Evolutionary conservation across 2,113 vertebrate species (phyloP), one percentile per base, ranked within the genome.

Genomic region (Lepisosteus oculatus): DNA sequence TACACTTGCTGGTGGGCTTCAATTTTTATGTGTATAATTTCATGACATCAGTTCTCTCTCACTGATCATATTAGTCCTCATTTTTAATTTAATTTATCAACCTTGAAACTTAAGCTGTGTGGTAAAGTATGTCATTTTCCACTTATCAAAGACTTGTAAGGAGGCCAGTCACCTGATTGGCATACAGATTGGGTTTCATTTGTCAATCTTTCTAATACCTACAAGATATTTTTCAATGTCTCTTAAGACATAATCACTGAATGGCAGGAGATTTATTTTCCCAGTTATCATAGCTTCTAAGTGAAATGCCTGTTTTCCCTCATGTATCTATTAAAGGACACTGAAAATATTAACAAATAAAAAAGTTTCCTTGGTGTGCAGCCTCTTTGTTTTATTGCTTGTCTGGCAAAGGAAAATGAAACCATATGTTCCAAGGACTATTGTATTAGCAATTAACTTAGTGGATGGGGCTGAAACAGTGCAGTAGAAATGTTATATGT

Each of bases 1-100:
- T 75, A 84, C 79, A 79, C 75, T 84, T 82, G 87, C 69, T 84
- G 84, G 76, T 83, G 83, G 79, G 87, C 84, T 80, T 85, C 84
- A 85, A 51, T 51, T 88, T 83, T 85, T 29, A 2, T 76, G 70
- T 80, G 78, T 78, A 85, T 88, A 80, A 88, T 86, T 86, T 87
- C 80, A 83, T 75, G 74, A 80, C 76, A 77, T 69, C 68, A 67
- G 68, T 70, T 79, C 70, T 78, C 79, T 80, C 76, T 77, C 63
- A 54, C 76, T 75, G 74, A 69, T 54, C 62, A 72, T 65, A 69
- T 80, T 83, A 75, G 78, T 83, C 76, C 8, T 47, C 47, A 51
- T 51, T 51, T 51, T 51, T 6, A 0, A 51, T 51, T 51, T 51
- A 6, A 51, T 51, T 5, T 51, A 51, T 51, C 47, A 6, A 5